These are phyloP conservation scores for Sebastes itinus DNA, from an alignment of 2,797 vertebrate species.

Conservation along the genomic window DNA sequence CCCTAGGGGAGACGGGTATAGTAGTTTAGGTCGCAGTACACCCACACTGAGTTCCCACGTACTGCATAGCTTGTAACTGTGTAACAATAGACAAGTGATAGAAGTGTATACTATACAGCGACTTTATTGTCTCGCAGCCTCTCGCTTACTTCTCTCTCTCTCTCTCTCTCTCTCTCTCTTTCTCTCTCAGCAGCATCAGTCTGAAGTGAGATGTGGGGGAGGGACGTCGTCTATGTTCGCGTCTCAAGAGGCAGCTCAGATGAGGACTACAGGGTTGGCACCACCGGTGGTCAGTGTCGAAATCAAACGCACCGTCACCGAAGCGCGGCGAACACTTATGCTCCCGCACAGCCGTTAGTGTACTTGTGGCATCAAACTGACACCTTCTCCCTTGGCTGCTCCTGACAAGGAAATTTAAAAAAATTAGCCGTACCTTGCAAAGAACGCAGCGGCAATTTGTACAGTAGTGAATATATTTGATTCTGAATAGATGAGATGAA, in stretches of 20 bases:
- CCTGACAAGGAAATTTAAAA: conserved; percentile 80
- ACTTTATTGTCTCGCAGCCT: conserved; percentile 68
- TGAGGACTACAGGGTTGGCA: conserved; percentile 74
- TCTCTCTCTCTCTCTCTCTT: conserved; percentile 19
- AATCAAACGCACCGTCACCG: conserved; percentile 76
- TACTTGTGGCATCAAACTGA: conserved; percentile 75
- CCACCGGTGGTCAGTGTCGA: conserved; percentile 78
- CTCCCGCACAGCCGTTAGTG: conserved; percentile 78
- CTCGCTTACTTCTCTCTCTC: conserved; percentile 21
- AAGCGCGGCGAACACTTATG: conserved; percentile 81
- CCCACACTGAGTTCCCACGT: conserved; percentile 70
- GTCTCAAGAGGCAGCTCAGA: conserved; percentile 73
- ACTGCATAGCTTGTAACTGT: conserved; percentile 51
- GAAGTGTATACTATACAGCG: conserved; percentile 52
- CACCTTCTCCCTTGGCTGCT: conserved; percentile 82
- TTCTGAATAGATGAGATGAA: conserved; percentile 67
- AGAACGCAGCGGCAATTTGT: conserved; percentile 75
- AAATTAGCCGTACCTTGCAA: conserved; percentile 72
- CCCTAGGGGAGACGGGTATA: conserved; percentile 69
- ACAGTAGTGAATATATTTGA: conserved; percentile 75
- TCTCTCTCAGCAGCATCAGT: conserved; percentile 44
- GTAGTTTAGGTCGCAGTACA: conserved; percentile 73
- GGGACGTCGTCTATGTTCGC: conserved; percentile 48
- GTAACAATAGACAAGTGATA: conserved; percentile 64
- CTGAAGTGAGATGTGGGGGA: conserved; percentile 49